Evolutionary conservation across 2,888 invertebrate species (phyloP).

Genomic region (Mythimna loreyi): DNA sequence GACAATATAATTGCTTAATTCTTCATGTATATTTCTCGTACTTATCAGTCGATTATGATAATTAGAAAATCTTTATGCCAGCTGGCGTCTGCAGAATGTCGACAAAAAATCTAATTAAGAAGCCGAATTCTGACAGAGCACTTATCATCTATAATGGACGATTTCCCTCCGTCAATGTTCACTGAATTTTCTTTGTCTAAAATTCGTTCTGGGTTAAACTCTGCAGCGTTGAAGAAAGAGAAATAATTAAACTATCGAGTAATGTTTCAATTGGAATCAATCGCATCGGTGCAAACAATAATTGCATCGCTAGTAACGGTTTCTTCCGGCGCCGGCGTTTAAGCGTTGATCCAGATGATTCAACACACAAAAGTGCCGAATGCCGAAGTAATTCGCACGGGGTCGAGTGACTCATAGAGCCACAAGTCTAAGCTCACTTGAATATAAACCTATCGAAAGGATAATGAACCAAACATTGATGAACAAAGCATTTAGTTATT

Average conservation of each 20-base stretch:
- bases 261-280: constrained; percentile 44
- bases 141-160: constrained; percentile 45
- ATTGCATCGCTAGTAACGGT: constrained; percentile 43
- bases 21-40: constrained; percentile 38
- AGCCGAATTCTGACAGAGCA: constrained; percentile 44
- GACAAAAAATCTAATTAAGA: constrained; percentile 61
- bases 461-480: constrained; percentile 57
- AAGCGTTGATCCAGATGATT: constrained; percentile 55
- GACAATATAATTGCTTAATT: constrained; percentile 44
- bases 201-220: constrained; percentile 41
- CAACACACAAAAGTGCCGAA: constrained; percentile 55
- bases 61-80: constrained; percentile 48
- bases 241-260: constrained; percentile 26
- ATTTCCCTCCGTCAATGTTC: constrained; percentile 45
- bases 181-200: constrained; percentile 32
- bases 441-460: constrained; percentile 39
- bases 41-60: constrained; percentile 49
- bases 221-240: constrained; percentile 19
- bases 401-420: constrained; percentile 53
- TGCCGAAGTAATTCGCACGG: constrained; percentile 50
- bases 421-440: constrained; percentile 31
- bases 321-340: constrained; percentile 40
- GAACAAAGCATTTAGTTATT: constrained; percentile 26
- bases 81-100: constrained; percentile 50
- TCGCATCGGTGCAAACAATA: constrained; percentile 41